Conservation (phyloP, 2,888 invertebrate genomes). For the Colletes collaris region DNA sequence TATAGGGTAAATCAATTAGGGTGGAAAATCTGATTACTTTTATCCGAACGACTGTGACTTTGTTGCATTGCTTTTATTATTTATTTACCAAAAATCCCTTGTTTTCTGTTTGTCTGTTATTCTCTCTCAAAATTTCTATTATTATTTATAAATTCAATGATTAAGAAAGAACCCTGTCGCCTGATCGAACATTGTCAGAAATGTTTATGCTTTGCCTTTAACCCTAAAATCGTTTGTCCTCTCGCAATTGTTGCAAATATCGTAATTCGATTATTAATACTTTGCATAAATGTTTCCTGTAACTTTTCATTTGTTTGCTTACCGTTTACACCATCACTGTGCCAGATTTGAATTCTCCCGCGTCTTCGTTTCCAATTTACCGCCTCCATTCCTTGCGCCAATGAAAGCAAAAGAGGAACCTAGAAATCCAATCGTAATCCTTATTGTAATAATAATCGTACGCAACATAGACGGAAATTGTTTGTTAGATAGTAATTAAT, state of each 20-base stretch:
- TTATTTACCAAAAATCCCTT: too few species aligned
- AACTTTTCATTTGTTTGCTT: too few species aligned
- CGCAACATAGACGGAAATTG: conserved; percentile 58
- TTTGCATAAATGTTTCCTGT: not conserved
- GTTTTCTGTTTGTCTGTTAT: too few species aligned
- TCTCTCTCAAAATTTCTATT: too few species aligned
- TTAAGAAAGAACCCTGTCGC: too few species aligned
- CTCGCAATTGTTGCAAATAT: too few species aligned
- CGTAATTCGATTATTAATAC: not conserved
- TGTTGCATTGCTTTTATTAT: too few species aligned
- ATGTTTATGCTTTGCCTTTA: conserved; percentile 38
- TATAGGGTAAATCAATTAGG: conserved; percentile 40
- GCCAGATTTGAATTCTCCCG: not conserved
- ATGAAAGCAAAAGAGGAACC: conserved; percentile 48
- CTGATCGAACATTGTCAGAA: not conserved
- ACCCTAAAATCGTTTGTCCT: conserved; percentile 9
- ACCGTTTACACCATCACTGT: too few species aligned
- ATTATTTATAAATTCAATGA: too few species aligned
- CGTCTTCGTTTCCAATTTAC: not conserved
- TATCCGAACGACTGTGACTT: not conserved
- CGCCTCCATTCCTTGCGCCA: conserved; percentile 8
- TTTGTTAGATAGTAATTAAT: conserved; percentile 74
- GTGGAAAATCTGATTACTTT: not conserved
- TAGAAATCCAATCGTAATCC: conserved; percentile 63
- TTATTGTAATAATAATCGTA: conserved; percentile 65